Evolutionary conservation across 2,113 vertebrate species (phyloP).

Genomic region (Labeo rohita): DNA sequence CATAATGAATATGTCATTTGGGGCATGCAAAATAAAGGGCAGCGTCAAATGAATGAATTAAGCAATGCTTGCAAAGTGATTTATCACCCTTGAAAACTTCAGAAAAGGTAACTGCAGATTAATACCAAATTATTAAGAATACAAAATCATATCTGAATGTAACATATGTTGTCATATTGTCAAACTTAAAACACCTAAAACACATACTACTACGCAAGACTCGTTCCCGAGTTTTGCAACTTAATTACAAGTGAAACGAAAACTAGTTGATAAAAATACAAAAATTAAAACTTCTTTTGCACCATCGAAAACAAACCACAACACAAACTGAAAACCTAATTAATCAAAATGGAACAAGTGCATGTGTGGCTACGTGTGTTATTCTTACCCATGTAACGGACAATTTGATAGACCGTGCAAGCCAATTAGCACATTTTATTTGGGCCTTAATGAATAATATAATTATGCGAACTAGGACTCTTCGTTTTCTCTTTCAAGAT

Average conservation of each 20-base stretch:
- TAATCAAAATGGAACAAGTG: not conserved
- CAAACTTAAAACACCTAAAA: not conserved
- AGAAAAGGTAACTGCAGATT: not conserved
- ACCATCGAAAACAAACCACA: not conserved
- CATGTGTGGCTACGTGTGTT: not conserved
- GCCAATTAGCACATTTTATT: not conserved
- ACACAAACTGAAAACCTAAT: not conserved
- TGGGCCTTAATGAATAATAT: not conserved
- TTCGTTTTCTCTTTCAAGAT: slow-evolving; percentile 65
- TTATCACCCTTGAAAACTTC: not conserved
- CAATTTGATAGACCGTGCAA: not conserved
- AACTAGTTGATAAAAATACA: not conserved
- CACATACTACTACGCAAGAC: not conserved
- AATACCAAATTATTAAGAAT: not conserved
- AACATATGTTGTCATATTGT: not conserved
- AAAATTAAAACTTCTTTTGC: not conserved
- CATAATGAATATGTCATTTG: not conserved
- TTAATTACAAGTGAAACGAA: not conserved
- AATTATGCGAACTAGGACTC: not conserved
- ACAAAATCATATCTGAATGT: not conserved
- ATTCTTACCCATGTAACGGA: not conserved
- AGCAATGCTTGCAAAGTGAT: not conserved
- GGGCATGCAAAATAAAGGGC: not conserved
- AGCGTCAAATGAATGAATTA: not conserved
- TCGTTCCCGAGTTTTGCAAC: too few relatives aligned